A percentile compares a stretch with the other conserved stretches of the same genome.
Evolutionary conservation across 2,113 vertebrate species (phyloP).

Genomic region (Forbesichthys papilliferus): DNA sequence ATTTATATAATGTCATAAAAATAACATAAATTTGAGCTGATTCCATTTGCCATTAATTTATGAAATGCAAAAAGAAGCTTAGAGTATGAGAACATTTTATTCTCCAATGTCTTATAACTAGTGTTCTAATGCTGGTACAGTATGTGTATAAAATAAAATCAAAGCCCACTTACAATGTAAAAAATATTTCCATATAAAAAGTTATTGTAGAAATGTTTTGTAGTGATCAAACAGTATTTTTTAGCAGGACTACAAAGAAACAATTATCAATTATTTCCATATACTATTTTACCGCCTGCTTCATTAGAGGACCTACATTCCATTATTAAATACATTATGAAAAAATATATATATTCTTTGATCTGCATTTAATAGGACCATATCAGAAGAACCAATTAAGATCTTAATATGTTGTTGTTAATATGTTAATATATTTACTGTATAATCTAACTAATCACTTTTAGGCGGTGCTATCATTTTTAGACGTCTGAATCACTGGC

Average conservation of each 20-base stretch:
- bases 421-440: no score
- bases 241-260: slow-evolving; percentile 13
- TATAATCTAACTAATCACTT: no score
- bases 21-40: no score
- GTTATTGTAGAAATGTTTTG: slow-evolving; percentile 25
- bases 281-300: background rate
- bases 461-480: no score
- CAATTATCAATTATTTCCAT: background rate
- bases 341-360: background rate
- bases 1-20: no score
- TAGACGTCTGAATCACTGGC: no score
- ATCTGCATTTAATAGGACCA: no score
- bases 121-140: background rate
- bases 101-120: background rate
- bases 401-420: no score
- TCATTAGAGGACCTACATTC: no score
- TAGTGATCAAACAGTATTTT: slow-evolving; percentile 11
- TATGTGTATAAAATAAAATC: background rate
- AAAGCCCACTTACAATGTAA: slow-evolving; percentile 9
- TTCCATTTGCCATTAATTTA: slow-evolving; percentile 5
- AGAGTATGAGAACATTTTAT: background rate
- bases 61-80: background rate
- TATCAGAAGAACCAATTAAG: no score
- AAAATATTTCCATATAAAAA: slow-evolving; percentile 53
- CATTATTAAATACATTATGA: background rate